Evolutionary conservation across 2,888 invertebrate genomes (phyloP).

Genomic region (Caenorhabditis japonica): DNA sequence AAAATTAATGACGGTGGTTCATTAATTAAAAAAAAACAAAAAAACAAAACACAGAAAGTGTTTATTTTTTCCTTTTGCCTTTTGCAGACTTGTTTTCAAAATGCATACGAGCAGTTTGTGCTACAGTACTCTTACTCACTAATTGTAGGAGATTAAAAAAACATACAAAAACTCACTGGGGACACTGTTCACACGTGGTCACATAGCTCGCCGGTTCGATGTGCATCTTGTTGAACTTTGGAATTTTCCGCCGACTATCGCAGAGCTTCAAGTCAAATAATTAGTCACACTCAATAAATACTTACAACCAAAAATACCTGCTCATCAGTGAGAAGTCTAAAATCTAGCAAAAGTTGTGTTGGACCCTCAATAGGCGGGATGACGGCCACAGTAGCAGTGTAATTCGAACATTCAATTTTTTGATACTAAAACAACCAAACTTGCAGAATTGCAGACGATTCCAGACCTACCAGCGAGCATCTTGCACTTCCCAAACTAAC

Average conservation of each 20-base stretch:
- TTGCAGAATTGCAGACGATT: no score
- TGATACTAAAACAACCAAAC: conserved; percentile 17
- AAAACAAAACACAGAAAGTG: no score
- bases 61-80: no score
- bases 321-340: conserved; percentile 35
- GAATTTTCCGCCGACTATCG: conserved; percentile 17
- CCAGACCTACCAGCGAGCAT: no score
- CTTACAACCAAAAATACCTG: conserved; percentile 9
- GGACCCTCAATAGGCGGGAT: conserved; percentile 26
- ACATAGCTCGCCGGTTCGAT: conserved; percentile 36
- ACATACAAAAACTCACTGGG: conserved; percentile 40
- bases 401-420: conserved; percentile 45
- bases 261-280: conserved; percentile 28
- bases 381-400: conserved; percentile 30
- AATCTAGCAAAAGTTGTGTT: conserved; percentile 37
- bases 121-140: no score
- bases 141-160: no score
- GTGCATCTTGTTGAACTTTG: conserved; percentile 39
- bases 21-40: no score
- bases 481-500: no score
- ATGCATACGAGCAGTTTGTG: no score
- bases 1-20: no score
- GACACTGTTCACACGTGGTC: conserved; percentile 49
- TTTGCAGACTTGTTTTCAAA: no score
- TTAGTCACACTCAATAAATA: not conserved